Conservation (phyloP, 2,797 vertebrate species). For the Pterois miles region DNA sequence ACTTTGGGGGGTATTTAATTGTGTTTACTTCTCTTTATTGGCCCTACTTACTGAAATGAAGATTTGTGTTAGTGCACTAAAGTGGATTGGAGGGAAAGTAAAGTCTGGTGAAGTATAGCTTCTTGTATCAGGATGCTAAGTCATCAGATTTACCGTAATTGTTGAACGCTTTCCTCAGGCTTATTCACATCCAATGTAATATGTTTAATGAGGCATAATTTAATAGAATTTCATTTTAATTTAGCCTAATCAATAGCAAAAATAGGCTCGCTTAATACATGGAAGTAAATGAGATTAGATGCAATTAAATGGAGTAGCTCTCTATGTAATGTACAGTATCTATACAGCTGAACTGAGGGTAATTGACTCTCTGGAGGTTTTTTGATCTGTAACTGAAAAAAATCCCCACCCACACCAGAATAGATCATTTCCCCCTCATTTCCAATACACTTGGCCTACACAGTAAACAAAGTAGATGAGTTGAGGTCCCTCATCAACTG, state of each 20-base stretch:
- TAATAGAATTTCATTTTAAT: conserved; percentile 11
- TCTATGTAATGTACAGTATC: background rate
- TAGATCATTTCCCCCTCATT: conserved; percentile 39
- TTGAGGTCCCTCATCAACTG: conserved; percentile 64
- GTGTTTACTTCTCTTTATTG: conserved; percentile 47
- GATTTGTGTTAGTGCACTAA: conserved; percentile 14
- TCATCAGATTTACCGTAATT: conserved; percentile 21
- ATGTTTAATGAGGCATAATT: conserved; percentile 13
- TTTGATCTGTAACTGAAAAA: conserved; percentile 32
- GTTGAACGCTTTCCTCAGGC: background rate
- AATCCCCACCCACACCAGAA: conserved; percentile 34
- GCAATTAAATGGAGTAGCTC: background rate
- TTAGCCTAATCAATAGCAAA: background rate
- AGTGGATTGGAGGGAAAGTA: conserved; percentile 32
- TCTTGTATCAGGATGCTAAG: background rate
- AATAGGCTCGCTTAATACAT: background rate
- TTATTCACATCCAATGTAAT: background rate
- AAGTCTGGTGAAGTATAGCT: background rate
- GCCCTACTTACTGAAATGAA: conserved; percentile 19
- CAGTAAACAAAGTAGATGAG: conserved; percentile 61
- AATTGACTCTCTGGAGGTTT: conserved; percentile 47
- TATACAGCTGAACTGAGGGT: background rate
- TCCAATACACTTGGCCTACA: conserved; percentile 34
- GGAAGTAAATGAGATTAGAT: background rate
- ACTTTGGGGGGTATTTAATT: conserved; percentile 10